phyloP scores from a whole-genome alignment of 2,888 invertebrate genomes.

The Nephrotoma appendiculata region DNA sequence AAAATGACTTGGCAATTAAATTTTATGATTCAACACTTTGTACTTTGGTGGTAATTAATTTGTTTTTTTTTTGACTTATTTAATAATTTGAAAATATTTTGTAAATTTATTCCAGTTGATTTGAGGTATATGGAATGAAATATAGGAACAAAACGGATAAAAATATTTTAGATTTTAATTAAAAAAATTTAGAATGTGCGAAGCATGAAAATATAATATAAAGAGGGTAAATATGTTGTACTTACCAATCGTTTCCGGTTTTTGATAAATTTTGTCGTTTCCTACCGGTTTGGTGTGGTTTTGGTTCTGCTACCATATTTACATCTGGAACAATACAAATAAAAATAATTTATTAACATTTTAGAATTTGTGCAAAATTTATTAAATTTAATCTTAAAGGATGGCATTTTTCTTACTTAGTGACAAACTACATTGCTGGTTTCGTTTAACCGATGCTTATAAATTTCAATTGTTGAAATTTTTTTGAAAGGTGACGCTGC shows the following conservation, averaged over 20 bases:
- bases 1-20: neutral
- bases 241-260: conserved; percentile 47
- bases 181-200: neutral
- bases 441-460: no score
- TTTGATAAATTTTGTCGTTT: conserved; percentile 44
- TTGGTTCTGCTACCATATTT: conserved; percentile 55
- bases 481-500: no score
- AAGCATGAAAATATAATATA: neutral
- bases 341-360: neutral
- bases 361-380: no score
- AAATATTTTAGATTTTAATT: neutral
- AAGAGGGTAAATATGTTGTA: conserved; percentile 12
- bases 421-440: no score
- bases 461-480: no score
- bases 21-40: neutral
- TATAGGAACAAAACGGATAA: neutral
- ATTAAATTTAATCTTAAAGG: no score
- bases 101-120: neutral
- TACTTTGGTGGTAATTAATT: neutral
- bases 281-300: conserved; percentile 46
- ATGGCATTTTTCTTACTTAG: no score
- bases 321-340: conserved; percentile 37
- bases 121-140: neutral
- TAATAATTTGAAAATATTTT: neutral
- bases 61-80: neutral